Conservation (phyloP, 2,113 vertebrate genomes). For the Australoheros scitulus region DNA sequence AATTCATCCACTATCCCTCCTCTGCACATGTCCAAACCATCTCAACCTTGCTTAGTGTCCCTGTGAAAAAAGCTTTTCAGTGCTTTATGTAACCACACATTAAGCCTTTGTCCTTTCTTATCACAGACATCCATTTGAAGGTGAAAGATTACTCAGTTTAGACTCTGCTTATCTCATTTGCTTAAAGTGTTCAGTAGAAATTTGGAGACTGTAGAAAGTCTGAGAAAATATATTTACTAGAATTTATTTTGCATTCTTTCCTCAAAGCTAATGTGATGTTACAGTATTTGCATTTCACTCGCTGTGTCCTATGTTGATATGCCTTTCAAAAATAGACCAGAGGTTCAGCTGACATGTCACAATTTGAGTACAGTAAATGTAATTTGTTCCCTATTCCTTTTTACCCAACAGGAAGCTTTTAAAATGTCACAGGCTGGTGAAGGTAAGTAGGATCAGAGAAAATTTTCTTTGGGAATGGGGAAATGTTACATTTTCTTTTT, state of each 20-base stretch:
- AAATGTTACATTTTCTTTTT: not conserved
- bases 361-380: not conserved
- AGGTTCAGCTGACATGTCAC: not conserved
- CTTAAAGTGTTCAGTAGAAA: not conserved
- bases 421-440: conserved; percentile 2
- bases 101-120: not conserved
- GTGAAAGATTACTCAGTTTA: not conserved
- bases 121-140: not conserved
- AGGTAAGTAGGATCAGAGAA: conserved; percentile 56
- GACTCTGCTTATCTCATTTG: not conserved
- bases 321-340: not conserved
- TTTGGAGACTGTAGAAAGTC: not conserved
- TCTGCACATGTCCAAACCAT: no score
- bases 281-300: conserved; percentile 6
- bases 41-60: no score
- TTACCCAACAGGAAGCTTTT: conserved; percentile 53
- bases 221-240: not conserved
- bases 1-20: no score
- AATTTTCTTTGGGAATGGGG: not conserved
- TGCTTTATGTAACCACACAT: not conserved
- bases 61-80: no score
- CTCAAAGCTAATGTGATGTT: not conserved
- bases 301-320: not conserved
- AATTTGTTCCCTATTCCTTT: conserved; percentile 32
- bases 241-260: not conserved